Percentiles rank a stretch among this genome's conserved stretches.
Evolutionary conservation across 1,140 invertebrate genomes (phyloP).

Genomic region (Limonius californicus): DNA sequence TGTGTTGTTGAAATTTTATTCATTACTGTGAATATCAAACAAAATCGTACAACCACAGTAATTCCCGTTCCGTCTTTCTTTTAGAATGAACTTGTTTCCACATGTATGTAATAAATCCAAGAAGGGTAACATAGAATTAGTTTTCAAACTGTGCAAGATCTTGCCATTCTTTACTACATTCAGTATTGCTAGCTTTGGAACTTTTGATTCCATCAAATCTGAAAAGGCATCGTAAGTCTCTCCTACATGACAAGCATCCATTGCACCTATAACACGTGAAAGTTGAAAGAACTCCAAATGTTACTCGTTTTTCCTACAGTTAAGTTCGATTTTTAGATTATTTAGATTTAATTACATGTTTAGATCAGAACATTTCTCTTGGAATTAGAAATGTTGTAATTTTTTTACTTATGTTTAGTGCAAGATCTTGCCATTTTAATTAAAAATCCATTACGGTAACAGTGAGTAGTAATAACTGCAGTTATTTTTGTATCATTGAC

Average conservation of each 20-base stretch:
- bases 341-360: too few species aligned
- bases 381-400: not conserved
- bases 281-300: too few species aligned
- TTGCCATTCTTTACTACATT: not conserved
- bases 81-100: not conserved
- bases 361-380: too few species aligned
- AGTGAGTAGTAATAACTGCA: conserved; percentile 23
- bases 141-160: not conserved
- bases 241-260: too few species aligned
- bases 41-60: conserved; percentile 1
- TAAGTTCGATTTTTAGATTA: too few species aligned
- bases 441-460: too few species aligned
- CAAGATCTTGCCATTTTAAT: not conserved
- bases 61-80: not conserved
- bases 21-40: conserved; percentile 11
- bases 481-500: conserved; percentile 49
- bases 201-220: too few species aligned
- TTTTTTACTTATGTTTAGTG: not conserved
- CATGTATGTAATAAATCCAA: not conserved
- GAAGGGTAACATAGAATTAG: not conserved
- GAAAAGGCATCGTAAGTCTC: too few species aligned
- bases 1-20: conserved; percentile 29
- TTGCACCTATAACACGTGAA: too few species aligned
- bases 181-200: too few species aligned
- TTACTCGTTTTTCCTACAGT: too few species aligned